phyloP scores from a whole-genome alignment of 2,888 invertebrate genomes.

The Petrolisthes manimaculis region DNA sequence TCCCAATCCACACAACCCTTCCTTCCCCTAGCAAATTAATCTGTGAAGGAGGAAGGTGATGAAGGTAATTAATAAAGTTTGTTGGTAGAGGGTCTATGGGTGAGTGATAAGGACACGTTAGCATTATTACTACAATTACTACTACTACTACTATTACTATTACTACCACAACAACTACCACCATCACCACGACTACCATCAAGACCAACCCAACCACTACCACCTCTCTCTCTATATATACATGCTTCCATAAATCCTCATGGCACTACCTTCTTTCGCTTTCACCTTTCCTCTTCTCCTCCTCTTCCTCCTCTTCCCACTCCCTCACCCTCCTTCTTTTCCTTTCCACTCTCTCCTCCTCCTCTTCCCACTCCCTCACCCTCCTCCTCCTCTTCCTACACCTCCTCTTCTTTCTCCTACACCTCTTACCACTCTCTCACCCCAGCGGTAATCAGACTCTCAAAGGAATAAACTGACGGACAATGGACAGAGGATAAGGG shows the following conservation, averaged over 20 bases:
- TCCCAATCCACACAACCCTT: background rate
- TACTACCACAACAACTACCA: too few relatives aligned
- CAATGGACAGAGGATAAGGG: slow-evolving; percentile 15
- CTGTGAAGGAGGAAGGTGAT: slow-evolving; percentile 29
- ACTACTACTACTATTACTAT: too few relatives aligned
- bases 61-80: slow-evolving; percentile 44
- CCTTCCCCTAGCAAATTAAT: slow-evolving; percentile 11
- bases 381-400: background rate
- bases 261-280: too few relatives aligned
- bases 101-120: slow-evolving; percentile 33
- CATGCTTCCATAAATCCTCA: too few relatives aligned
- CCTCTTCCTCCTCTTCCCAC: background rate
- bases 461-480: slow-evolving; percentile 15
- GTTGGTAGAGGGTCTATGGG: slow-evolving; percentile 26
- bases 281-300: background rate
- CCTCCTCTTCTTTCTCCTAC: background rate
- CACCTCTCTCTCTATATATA: too few relatives aligned
- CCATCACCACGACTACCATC: too few relatives aligned
- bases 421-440: too few relatives aligned
- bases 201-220: too few relatives aligned
- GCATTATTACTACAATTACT: too few relatives aligned
- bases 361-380: background rate
- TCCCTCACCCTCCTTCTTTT: background rate
- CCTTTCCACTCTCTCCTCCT: background rate
- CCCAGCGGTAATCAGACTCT: background rate